Evolutionary conservation across 2,888 invertebrate genomes (phyloP), one percentile per base, ranked within the genome.

Genomic region (Coelopa pilipes): DNA sequence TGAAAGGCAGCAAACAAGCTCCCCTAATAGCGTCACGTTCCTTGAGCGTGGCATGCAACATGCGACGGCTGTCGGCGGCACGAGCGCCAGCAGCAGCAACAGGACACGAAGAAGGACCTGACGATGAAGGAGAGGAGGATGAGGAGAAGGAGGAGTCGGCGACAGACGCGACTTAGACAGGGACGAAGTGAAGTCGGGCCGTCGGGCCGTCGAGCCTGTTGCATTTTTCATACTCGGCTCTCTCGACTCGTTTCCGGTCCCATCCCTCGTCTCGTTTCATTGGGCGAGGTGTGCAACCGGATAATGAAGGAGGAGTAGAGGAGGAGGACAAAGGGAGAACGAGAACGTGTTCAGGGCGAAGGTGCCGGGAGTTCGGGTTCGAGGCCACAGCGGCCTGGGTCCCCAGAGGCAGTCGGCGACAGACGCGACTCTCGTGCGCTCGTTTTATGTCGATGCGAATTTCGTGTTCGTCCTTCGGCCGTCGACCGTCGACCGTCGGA

Each of bases 1-100:
- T 34, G 34, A 34, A 34, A 7, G 7, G 34, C 34, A 71, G 46
- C 53, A 65, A 71, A 71, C 34, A 70, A 34, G 34, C 63, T 53
- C 47, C 63, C 53, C 55, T 71, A 71, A 71, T 71, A 71, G 71
- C 71, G 71, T 71, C 71, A 71, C 71, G 71, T 65, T 71, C 65
- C 71, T 71, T 66, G 17, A 63, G 63, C 45, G 63, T 63, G 63
- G 63, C 63, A 63, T 63, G 63, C 63, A 63, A 63, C 70, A 70
- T 70, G 70, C 70, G 70, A 70, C 55, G 57, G 59, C 69, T 57
- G 46, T 45, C 46, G 45, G 12, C n/a, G 46, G 21, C 53, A 13
- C 55, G 47, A 57, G 69, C 57, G n/a, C 34, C 50, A 67, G 53
- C 21, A n/a, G n/a, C 45, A 47, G 17, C 17, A 13, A 19, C 17